Conservation (phyloP, 2,797 vertebrate species). For the Bradypodion pumilum region DNA sequence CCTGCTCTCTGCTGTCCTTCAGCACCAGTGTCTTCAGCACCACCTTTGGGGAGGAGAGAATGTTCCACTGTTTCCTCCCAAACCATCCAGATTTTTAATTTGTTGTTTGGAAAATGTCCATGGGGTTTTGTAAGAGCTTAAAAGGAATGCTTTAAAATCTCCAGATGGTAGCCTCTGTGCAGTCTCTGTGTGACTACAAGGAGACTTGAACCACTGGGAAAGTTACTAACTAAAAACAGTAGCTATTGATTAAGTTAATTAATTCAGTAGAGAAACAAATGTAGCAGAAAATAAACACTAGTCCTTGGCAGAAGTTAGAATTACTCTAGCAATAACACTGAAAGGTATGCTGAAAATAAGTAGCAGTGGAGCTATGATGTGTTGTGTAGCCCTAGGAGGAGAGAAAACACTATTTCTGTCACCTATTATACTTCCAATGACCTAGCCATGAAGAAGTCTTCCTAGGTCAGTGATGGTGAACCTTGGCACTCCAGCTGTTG, state of each 20-base stretch:
- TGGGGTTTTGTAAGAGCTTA: not conserved
- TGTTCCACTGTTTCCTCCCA: not conserved
- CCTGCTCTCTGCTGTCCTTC: not conserved
- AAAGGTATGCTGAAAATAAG: not conserved
- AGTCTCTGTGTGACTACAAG: not conserved
- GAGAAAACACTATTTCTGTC: not conserved
- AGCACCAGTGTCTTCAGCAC: not conserved
- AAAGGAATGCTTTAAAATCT: not conserved
- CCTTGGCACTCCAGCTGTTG: too few species aligned
- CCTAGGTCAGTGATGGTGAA: too few species aligned
- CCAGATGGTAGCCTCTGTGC: not conserved
- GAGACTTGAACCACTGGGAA: not conserved
- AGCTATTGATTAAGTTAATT: not conserved
- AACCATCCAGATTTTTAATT: not conserved
- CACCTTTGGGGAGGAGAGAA: not conserved
- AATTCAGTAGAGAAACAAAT: not conserved
- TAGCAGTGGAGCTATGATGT: not conserved
- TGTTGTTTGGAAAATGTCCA: not conserved
- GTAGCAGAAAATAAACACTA: not conserved
- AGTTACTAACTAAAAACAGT: not conserved
- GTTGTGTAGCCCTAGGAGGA: not conserved
- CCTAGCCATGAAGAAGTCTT: too few species aligned
- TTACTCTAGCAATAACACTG: not conserved
- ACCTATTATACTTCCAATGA: not conserved
- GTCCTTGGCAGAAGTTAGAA: not conserved